Percentiles rank a stretch among this genome's conserved stretches.
Conservation (phyloP, 2,888 invertebrate genomes). For the Venusia cambrica region DNA sequence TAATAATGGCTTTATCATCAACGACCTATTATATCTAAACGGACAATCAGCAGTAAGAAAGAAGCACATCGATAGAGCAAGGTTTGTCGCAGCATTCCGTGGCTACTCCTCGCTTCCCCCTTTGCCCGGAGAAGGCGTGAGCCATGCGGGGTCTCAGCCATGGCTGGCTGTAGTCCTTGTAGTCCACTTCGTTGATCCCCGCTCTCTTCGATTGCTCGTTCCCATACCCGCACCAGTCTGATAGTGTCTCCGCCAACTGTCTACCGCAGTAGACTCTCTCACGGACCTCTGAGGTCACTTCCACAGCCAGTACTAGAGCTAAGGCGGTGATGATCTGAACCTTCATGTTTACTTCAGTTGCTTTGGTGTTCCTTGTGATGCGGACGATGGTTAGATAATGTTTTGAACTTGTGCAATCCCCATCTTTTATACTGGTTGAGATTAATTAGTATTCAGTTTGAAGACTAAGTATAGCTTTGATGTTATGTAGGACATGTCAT, state of each 20-base stretch:
- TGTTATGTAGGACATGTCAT: constrained; percentile 16
- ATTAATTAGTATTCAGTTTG: constrained; percentile 21
- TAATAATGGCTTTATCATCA: no score
- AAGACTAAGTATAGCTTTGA: constrained; percentile 7
- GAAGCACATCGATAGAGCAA: constrained; percentile 8
- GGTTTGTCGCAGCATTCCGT: constrained; percentile 23
- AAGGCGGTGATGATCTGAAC: constrained; percentile 9
- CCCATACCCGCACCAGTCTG: constrained; percentile 13
- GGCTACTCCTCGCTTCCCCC: constrained; percentile 22
- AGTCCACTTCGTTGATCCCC: constrained; percentile 13
- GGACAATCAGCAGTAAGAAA: constrained; percentile 21
- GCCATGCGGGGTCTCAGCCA: constrained; percentile 21
- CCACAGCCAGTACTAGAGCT: constrained; percentile 7
- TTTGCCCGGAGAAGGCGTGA: constrained; percentile 14
- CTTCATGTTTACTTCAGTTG: constrained; percentile 18
- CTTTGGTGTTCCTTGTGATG: constrained; percentile 4
- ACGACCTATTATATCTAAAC: constrained; percentile 1
- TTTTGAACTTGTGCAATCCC: constrained; percentile 1
- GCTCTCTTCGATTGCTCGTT: constrained; percentile 13
- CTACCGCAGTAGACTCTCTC: constrained; percentile 22
- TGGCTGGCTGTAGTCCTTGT: constrained; percentile 4
- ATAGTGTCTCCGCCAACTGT: constrained; percentile 17
- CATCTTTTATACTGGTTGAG: constrained; percentile 23
- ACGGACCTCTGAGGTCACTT: constrained; percentile 1
- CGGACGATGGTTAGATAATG: constrained; percentile 16